phyloP scores from a whole-genome alignment of 1,140 invertebrate genomes.

The Bombus waltoni region DNA sequence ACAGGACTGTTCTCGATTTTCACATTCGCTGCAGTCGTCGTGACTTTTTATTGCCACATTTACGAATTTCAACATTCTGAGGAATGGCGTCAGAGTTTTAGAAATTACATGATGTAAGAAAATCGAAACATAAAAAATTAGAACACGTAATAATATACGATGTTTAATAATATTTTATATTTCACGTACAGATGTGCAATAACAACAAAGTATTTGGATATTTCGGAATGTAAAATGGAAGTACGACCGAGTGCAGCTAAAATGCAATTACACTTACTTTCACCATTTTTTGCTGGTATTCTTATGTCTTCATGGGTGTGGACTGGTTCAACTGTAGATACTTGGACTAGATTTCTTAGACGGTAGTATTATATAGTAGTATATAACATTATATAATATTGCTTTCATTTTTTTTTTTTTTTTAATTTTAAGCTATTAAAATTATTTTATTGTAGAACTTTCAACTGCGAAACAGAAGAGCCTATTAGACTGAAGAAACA shows the following conservation, averaged over 20 bases:
- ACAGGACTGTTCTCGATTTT: constrained; percentile 90
- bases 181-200: constrained; percentile 57
- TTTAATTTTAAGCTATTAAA: not conserved
- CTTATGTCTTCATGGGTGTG: constrained; percentile 97
- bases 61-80: constrained; percentile 90
- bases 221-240: constrained; percentile 85
- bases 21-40: constrained; percentile 88
- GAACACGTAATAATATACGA: not conserved
- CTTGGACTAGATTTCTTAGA: constrained; percentile 92
- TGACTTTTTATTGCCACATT: constrained; percentile 91
- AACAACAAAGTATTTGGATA: constrained; percentile 82
- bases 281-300: constrained; percentile 91
- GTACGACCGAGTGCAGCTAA: constrained; percentile 91
- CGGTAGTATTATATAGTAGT: constrained; percentile 83
- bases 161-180: constrained; percentile 3
- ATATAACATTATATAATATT: too few relatives aligned
- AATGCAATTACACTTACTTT: constrained; percentile 91
- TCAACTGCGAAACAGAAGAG: constrained; percentile 87
- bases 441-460: constrained; percentile 67
- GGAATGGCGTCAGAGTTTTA: constrained; percentile 89
- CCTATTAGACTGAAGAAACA: constrained; percentile 92
- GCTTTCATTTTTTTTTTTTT: not conserved
- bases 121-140: constrained; percentile 46
- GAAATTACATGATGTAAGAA: constrained; percentile 92
- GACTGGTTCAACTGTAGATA: constrained; percentile 91